These are phyloP conservation scores for Acyrthosiphon pisum DNA, from an alignment of 1,140 invertebrate species.

Conservation along the genomic window DNA sequence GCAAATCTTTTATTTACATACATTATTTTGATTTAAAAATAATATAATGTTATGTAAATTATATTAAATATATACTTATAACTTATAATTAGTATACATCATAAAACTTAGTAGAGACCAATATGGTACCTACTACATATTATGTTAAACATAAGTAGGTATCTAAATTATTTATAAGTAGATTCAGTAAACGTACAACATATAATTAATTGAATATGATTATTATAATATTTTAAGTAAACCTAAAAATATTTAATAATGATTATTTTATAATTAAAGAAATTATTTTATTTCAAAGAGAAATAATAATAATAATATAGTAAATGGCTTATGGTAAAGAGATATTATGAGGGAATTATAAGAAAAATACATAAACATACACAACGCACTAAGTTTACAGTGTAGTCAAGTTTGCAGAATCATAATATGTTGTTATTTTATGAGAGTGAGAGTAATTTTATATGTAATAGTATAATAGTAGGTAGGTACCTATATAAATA, in stretches of 20 bases:
- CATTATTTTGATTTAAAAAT: too few relatives aligned
- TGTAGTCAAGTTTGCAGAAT: not conserved
- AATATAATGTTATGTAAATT: not conserved
- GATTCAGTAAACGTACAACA: not conserved
- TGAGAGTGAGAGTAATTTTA: not conserved
- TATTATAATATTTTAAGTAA: not conserved
- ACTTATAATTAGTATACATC: not conserved
- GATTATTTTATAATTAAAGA: not conserved
- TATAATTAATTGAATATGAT: not conserved
- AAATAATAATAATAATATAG: not conserved
- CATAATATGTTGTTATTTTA: not conserved
- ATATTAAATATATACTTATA: not conserved
- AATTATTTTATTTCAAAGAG: not conserved
- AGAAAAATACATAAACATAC: not conserved
- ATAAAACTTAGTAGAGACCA: not conserved
- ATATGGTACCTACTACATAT: too few relatives aligned
- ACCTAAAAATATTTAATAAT: not conserved
- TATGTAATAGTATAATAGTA: not conserved
- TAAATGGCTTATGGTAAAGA: not conserved
- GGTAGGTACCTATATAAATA: not conserved
- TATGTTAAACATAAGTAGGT: not conserved
- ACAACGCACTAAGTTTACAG: not conserved
- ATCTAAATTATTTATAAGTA: not conserved
- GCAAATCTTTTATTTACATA: too few relatives aligned
- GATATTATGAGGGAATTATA: not conserved